Evolutionary conservation across 2,888 invertebrate genomes (phyloP), one percentile per base, ranked within the genome.

Genomic region (Ophion obscuratus): DNA sequence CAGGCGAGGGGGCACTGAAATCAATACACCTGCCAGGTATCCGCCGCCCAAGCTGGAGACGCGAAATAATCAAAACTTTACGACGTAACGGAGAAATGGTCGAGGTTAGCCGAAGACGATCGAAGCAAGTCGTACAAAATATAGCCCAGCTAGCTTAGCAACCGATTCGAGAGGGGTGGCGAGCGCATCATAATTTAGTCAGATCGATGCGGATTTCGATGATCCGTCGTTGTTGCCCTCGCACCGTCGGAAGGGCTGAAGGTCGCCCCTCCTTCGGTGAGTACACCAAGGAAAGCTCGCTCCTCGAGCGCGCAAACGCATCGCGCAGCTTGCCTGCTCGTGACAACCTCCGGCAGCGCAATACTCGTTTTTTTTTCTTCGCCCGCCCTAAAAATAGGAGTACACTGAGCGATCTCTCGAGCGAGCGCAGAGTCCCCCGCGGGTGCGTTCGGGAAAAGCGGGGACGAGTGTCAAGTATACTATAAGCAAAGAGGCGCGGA

Each of bases 151-250:
- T 44, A 14, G 40, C 10, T 11, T 24, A 68, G 44, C 47, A 27
- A 53, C 7, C 3, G 53, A 17, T 70, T 27, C 9, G 70, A 53
- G 70, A 31, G 11, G 70, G 70, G 47, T 7, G 17, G 47, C 27
- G 47, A 27, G 64, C 61, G 73, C 53, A 53, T 53, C 53, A 17
- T 85, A 85, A 84, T 83, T 88, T 85, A 70, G 85, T 84, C 77
- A 80, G 87, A 83, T 87, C 88, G 88, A 88, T 87, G 87, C 9
- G 62, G 27, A 70, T 70, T 53, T 70, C 27, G 53, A 70, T 53
- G 31, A 70, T 70, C 24, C 70, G 31, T 70, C 27, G 27, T n/a
- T 27, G 47, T 53, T 27, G 70, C 17, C 53, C 53, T 31, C 47
- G 9, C 9, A 14, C 44, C 24, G 44, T 20, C 36, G 44, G 14